Base-by-base conservation (phyloP, 2,797 vertebrate genomes). In the Syndactyla subalaris region DNA sequence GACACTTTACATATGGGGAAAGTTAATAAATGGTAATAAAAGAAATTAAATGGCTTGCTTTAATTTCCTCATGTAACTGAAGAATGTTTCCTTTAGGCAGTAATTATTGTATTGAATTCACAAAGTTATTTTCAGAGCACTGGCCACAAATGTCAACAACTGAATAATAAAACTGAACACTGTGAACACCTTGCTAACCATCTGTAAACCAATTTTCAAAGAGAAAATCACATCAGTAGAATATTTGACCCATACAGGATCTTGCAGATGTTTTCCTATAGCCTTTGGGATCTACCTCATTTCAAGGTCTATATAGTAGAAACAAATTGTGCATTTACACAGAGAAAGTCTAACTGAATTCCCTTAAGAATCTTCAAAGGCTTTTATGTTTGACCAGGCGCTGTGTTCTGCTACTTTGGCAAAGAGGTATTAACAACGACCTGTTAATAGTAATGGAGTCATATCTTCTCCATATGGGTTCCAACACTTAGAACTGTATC, bases 261-360 rank as follows among this genome's bases (percentile, higher is more conserved):
- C 91, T 97, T 96, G 95, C 97, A 98, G 96, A 97, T 98, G 96
- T 97, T 97, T 97, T 95, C 84, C 91, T 91, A 39, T 71, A 95
- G 92, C 74, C 92, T 95, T 96, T 97, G 92, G 92, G 96, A 96
- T 96, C 75, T 96, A 95, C 78, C 91, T 97, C 92, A 96, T 98
- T 98, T 98, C 97, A 97, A 97, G 97, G 96, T 97, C 97, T 97
- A 92, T 95, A 96, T 96, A 97, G 94, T 97, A 97, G 96, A 97
- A 97, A 98, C 95, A 98, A 97, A 97, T 95, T 97, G 95, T 89
- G 93, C 96, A 97, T 98, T 98, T 97, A 97, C 89, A 85, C 85
- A 97, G 94, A 1, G 7, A 97, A 94, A 97, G 89, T 96, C 88
- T 94, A 96, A 97, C 92, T 94, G 66, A 98, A 97, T 97, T 97